Evolutionary conservation across 2,888 invertebrate species (phyloP), one percentile per base, ranked within the genome.

Genomic region (Fragum sueziense): DNA sequence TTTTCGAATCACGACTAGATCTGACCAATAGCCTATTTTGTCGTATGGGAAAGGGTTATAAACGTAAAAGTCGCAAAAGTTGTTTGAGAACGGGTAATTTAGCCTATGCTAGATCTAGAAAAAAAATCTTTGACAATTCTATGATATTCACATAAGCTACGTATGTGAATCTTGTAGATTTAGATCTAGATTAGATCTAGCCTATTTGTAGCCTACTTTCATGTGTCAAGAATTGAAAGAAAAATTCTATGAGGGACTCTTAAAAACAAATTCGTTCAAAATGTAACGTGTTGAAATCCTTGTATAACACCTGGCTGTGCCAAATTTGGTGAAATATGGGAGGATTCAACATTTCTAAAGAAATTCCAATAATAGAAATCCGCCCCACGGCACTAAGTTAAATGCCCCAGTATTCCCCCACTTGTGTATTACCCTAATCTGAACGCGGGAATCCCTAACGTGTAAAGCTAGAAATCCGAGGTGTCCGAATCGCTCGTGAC

Each of bases 371-470:
- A 29, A 33, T 6, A 61, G 31, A 65, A 22, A 41, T 65, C 41
- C 37, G 37, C 65, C 65, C 41, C 34, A 33, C 34, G 65, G 34
- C 33, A 34, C 34, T n/a, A 41, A 65, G 65, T 65, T 65, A 65
- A 65, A 65, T 65, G 41, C 65, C 65, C 37, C 22, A 65, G 65
- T 65, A 27, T 65, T 65, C 65, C 65, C 65, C 41, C 65, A 22
- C n/a, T 41, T 41, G 65, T 65, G 65, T 65, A 65, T 65, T 65
- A 41, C 65, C 31, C 41, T 41, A 65, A 65, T 34, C 34, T 65
- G 17, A 65, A 34, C 65, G 65, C 65, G 65, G 65, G 65, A 65
- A 65, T 65, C 65, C 65, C 65, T 41, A 65, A 37, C 17, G 65
- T 65, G 41, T 65, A 65, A 11, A 41, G 33, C 65, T 65, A 65